Evolutionary conservation across 1,140 invertebrate genomes (phyloP).

Genomic region (Cyclina sinensis): DNA sequence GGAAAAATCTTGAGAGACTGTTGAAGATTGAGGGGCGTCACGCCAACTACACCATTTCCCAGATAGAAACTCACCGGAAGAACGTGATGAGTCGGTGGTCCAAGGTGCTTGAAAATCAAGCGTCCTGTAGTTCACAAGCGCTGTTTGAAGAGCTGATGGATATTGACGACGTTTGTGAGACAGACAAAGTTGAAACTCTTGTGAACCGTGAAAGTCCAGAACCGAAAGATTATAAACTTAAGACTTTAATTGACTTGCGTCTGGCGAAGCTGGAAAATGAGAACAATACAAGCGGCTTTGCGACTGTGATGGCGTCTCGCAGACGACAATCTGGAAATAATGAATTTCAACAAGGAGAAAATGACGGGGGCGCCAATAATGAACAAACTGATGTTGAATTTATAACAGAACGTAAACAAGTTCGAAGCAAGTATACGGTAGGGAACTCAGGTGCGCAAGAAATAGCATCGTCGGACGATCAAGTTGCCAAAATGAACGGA

Average conservation of each 20-base stretch:
- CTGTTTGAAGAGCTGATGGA: slow-evolving; percentile 63
- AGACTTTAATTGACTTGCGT: slow-evolving; percentile 13
- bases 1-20: slow-evolving; percentile 64
- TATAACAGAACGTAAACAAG: slow-evolving; percentile 54
- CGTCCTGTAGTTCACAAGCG: slow-evolving; percentile 62
- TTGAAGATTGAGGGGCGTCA: slow-evolving; percentile 65
- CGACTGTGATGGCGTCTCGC: not conserved
- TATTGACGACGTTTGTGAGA: not conserved
- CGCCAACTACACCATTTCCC: slow-evolving; percentile 41
- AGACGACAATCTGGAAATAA: not conserved
- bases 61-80: slow-evolving; percentile 70
- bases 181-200: not conserved
- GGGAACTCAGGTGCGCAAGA: not conserved
- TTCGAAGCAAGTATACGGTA: slow-evolving; percentile 29
- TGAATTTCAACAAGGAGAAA: not conserved
- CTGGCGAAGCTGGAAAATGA: slow-evolving; percentile 52
- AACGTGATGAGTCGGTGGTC: slow-evolving; percentile 71
- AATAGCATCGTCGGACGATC: not conserved
- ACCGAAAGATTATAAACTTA: slow-evolving; percentile 37
- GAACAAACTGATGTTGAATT: slow-evolving; percentile 12
- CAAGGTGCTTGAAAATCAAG: slow-evolving; percentile 70
- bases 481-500: not conserved
- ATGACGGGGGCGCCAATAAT: not conserved
- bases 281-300: not conserved
- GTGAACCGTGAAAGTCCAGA: not conserved